These are phyloP conservation scores for Muscicapa striata DNA, from an alignment of 2,797 vertebrate genomes.

Conservation along the genomic window DNA sequence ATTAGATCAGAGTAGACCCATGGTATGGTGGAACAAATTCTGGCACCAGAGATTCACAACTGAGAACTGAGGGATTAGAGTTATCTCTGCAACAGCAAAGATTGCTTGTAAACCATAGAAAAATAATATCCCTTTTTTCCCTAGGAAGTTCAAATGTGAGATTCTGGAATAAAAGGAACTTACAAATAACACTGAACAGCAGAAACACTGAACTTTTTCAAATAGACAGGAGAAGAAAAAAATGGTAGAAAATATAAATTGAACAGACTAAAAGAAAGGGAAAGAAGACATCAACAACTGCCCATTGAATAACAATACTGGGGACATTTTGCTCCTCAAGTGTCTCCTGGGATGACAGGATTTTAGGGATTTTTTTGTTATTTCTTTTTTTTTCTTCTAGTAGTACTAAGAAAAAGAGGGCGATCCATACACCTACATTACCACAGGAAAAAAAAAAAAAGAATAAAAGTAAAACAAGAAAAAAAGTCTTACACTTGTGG, in stretches of 20 bases:
- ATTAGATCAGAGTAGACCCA: not conserved
- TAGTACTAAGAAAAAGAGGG: not conserved
- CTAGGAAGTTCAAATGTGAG: not conserved
- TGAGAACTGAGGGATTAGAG: not conserved
- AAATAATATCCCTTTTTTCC: not conserved
- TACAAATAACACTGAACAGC: not conserved
- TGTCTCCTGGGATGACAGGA: not conserved
- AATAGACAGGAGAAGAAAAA: not conserved
- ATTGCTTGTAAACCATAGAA: not conserved
- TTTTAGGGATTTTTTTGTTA: not conserved
- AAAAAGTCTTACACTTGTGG: not conserved
- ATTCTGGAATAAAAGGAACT: not conserved
- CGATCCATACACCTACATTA: not conserved
- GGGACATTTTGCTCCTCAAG: not conserved
- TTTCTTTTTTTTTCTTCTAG: not conserved
- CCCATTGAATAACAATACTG: not conserved
- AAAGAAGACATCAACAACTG: not conserved
- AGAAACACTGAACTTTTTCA: not conserved
- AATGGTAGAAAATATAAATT: not conserved
- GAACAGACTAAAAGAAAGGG: not conserved
- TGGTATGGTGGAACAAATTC: not conserved
- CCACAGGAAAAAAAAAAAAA: not conserved
- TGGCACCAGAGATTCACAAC: not conserved
- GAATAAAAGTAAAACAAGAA: not conserved
- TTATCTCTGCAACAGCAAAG: not conserved